phyloP scores from a whole-genome alignment of 2,113 vertebrate genomes.

The Festucalex cinctus region DNA sequence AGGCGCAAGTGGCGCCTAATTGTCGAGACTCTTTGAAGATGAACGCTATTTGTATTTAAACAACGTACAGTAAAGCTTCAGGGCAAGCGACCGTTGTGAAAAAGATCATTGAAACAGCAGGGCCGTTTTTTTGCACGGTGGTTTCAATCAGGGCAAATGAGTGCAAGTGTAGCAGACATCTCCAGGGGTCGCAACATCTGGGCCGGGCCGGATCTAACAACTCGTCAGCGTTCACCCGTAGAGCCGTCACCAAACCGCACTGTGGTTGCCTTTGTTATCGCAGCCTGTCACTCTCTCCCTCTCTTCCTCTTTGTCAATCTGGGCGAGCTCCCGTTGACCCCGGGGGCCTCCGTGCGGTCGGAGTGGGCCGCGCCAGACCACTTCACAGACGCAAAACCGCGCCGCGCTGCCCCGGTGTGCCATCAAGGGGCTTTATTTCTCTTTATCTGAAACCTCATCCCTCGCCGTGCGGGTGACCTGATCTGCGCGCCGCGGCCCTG shows the following conservation, averaged over 20 bases:
- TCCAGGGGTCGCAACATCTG: slow-evolving; percentile 42
- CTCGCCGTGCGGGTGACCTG: slow-evolving; percentile 38
- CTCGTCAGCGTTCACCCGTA: slow-evolving; percentile 50
- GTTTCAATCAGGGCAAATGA: slow-evolving; percentile 13
- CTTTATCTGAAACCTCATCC: slow-evolving; percentile 56
- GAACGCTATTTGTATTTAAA: not conserved
- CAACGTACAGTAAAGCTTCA: not conserved
- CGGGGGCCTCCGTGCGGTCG: slow-evolving; percentile 42
- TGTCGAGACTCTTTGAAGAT: not conserved
- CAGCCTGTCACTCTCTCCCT: slow-evolving; percentile 37
- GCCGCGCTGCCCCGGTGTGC: slow-evolving; percentile 30
- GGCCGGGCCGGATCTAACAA: slow-evolving; percentile 45
- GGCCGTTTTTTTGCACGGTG: too few relatives aligned
- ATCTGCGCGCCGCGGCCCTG: slow-evolving; percentile 50
- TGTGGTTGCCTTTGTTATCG: slow-evolving; percentile 59
- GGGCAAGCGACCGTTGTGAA: not conserved
- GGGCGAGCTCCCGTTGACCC: slow-evolving; percentile 62
- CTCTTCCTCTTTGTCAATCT: slow-evolving; percentile 54
- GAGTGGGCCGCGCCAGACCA: slow-evolving; percentile 48
- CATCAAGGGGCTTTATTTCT: slow-evolving; percentile 39
- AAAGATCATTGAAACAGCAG: not conserved
- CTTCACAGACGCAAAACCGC: slow-evolving; percentile 62
- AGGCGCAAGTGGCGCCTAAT: not conserved
- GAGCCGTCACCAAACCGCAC: slow-evolving; percentile 51
- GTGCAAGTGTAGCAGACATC: slow-evolving; percentile 17